phyloP scores from a whole-genome alignment of 2,888 invertebrate species.

The Conomelus anceps region DNA sequence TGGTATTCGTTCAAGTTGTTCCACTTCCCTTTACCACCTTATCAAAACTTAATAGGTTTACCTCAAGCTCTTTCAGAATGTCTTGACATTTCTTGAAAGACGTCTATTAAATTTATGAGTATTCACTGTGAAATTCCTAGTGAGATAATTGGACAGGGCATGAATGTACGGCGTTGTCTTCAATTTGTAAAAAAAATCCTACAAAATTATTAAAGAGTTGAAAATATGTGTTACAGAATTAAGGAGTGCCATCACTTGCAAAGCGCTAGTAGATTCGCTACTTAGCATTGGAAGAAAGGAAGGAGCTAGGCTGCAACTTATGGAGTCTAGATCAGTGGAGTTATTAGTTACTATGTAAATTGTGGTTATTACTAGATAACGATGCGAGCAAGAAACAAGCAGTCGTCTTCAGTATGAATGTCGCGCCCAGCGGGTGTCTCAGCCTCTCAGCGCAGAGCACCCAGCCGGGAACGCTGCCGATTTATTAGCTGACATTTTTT shows the following conservation, averaged over 20 bases:
- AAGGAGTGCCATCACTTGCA: background rate
- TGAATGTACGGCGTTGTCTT: background rate
- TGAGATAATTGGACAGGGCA: background rate
- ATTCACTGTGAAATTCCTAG: background rate
- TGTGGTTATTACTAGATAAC: background rate
- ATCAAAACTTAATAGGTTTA: too few species aligned
- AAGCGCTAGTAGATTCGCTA: background rate
- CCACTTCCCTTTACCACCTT: too few species aligned
- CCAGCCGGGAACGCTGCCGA: background rate
- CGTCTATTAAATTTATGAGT: background rate
- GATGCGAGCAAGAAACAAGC: background rate
- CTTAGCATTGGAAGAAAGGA: background rate
- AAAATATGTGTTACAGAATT: background rate
- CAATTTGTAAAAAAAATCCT: background rate
- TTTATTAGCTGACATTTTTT: background rate
- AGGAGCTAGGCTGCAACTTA: background rate
- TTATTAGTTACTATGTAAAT: background rate
- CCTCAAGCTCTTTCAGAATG: too few species aligned
- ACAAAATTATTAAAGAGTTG: background rate
- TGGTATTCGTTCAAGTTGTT: too few species aligned
- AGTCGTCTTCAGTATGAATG: background rate
- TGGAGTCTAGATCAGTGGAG: background rate
- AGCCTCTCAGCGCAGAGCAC: too few species aligned
- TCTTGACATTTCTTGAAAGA: background rate
- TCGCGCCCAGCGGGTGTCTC: background rate